A percentile compares a stretch with the other conserved stretches of the same genome.
These are phyloP conservation scores for Chrysolina americana DNA, from an alignment of 2,888 invertebrate genomes.

Conservation along the genomic window DNA sequence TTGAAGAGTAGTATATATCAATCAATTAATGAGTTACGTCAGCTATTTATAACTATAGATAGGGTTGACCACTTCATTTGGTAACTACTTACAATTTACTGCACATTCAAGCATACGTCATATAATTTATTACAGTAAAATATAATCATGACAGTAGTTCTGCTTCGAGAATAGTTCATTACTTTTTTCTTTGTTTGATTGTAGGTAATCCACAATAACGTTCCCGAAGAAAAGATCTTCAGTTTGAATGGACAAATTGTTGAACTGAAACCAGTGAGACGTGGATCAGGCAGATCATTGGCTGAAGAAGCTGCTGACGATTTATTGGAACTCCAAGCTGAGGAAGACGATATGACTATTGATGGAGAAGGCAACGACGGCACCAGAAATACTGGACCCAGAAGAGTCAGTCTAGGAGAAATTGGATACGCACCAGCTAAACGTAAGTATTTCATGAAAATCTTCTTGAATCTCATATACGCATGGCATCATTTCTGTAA, in stretches of 20 bases:
- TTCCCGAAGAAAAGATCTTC: constrained; percentile 72
- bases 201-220: constrained; percentile 56
- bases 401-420: constrained; percentile 67
- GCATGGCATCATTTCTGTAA: too few relatives aligned
- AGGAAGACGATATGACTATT: constrained; percentile 45
- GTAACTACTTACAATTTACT: too few relatives aligned
- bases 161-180: not conserved
- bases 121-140: too few relatives aligned
- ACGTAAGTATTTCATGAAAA: constrained; percentile 51
- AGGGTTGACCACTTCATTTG: too few relatives aligned
- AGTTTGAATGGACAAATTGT: constrained; percentile 72
- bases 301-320: constrained; percentile 64
- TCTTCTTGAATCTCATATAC: too few relatives aligned
- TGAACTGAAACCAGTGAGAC: constrained; percentile 66
- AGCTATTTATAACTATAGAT: too few relatives aligned
- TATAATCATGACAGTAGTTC: not conserved
- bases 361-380: constrained; percentile 14
- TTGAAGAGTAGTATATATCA: too few relatives aligned
- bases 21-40: too few relatives aligned
- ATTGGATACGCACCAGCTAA: constrained; percentile 70
- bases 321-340: constrained; percentile 57
- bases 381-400: constrained; percentile 29
- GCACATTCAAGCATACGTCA: too few relatives aligned
- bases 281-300: constrained; percentile 44
- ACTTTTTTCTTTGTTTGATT: not conserved